phyloP scores from a whole-genome alignment of 2,113 vertebrate genomes.

The Lates calcarifer region DNA sequence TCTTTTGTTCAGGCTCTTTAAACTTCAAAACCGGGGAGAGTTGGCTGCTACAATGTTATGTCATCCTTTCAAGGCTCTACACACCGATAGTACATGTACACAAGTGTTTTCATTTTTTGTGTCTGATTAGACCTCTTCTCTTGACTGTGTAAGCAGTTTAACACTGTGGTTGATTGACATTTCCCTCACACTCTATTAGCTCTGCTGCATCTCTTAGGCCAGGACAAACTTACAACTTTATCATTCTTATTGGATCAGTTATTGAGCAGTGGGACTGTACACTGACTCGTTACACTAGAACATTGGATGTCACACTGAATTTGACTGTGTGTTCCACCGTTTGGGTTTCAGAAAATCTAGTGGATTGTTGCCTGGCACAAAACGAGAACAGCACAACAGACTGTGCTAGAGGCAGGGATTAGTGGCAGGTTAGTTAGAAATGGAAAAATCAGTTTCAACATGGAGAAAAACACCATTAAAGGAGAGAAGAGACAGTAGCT shows the following conservation, averaged over 20 bases:
- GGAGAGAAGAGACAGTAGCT: too few species aligned
- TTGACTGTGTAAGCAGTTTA: not conserved
- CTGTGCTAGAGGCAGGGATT: conserved; percentile 17
- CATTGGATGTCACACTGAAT: conserved; percentile 1
- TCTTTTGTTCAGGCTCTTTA: conserved; percentile 14
- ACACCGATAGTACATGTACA: not conserved
- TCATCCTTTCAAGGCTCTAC: not conserved
- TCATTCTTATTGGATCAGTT: not conserved
- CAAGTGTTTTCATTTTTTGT: not conserved
- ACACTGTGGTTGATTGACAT: not conserved
- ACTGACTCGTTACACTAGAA: not conserved
- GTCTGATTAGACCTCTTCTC: not conserved
- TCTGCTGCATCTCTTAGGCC: not conserved
- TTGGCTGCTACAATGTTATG: not conserved
- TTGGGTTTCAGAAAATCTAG: not conserved
- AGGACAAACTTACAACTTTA: not conserved
- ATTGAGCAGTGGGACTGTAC: not conserved
- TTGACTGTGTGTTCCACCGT: conserved; percentile 12
- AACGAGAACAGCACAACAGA: not conserved
- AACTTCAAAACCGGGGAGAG: conserved; percentile 23
- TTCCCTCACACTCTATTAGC: not conserved
- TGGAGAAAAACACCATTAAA: conserved; percentile 1
- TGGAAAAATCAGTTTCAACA: conserved; percentile 30
- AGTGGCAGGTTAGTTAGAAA: conserved; percentile 23
- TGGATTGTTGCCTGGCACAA: not conserved